A percentile compares a stretch with the other conserved stretches of the same genome.
Conservation (phyloP, 2,113 vertebrate species). For the Columbina picui region DNA sequence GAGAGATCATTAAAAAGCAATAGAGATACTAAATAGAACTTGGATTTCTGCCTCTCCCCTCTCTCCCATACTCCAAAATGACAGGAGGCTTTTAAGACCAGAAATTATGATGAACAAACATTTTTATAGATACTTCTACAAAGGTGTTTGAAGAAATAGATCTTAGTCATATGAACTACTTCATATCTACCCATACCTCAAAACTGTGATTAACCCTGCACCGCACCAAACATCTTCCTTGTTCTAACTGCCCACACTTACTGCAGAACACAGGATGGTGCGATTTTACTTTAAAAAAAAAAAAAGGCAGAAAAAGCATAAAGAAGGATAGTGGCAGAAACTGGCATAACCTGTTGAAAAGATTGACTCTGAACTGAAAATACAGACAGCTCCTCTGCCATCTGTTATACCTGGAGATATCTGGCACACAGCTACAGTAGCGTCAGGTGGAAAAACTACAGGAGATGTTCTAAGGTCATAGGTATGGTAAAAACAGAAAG, state of each 20-base stretch:
- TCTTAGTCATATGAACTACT: background rate
- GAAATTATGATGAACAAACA: background rate
- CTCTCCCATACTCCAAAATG: background rate
- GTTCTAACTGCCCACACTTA: background rate
- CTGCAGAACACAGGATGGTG: background rate
- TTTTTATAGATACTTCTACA: background rate
- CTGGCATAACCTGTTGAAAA: slow-evolving; percentile 50
- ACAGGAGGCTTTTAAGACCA: slow-evolving; percentile 35
- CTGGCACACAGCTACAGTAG: slow-evolving; percentile 18
- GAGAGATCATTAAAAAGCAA: slow-evolving; percentile 46
- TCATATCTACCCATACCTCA: background rate
- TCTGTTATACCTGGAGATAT: slow-evolving; percentile 70
- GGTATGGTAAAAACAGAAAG: slow-evolving; percentile 35
- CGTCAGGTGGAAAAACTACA: slow-evolving; percentile 45
- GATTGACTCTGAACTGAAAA: slow-evolving; percentile 50
- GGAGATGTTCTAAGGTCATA: slow-evolving; percentile 65
- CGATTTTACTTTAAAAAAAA: too few species aligned
- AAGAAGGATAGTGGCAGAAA: background rate
- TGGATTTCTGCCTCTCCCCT: slow-evolving; percentile 13
- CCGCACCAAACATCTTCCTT: background rate
- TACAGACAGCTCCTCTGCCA: slow-evolving; percentile 52
- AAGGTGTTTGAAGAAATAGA: slow-evolving; percentile 8
- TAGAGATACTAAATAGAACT: slow-evolving; percentile 11
- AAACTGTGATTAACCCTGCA: background rate
- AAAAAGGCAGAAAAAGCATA: background rate